A percentile compares a stretch with the other conserved stretches of the same genome.
These are phyloP conservation scores for Pristionchus arcanus DNA, from an alignment of 2,888 invertebrate species.

Conservation along the genomic window DNA sequence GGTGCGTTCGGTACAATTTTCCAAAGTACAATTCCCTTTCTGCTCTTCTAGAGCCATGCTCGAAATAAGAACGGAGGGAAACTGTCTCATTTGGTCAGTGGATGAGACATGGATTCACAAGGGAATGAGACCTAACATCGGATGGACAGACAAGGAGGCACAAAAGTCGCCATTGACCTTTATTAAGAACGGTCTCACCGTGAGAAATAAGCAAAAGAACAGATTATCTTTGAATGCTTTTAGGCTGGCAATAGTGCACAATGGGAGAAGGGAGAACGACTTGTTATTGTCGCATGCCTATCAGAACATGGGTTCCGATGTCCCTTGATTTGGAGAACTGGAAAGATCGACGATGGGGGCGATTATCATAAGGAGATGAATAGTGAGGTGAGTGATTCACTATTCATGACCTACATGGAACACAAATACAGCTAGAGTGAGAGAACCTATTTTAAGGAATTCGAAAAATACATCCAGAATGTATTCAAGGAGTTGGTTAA, in stretches of 20 bases:
- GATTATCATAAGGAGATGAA: conserved; percentile 41
- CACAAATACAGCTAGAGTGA: too few species aligned
- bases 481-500: background rate
- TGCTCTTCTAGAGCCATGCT: background rate
- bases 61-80: background rate
- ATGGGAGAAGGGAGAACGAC: background rate
- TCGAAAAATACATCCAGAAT: background rate
- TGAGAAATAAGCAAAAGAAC: background rate
- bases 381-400: background rate
- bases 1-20: background rate
- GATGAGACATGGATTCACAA: conserved; percentile 2
- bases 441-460: background rate
- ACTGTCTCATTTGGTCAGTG: background rate
- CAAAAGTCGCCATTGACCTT: background rate
- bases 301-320: background rate
- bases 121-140: background rate
- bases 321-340: background rate
- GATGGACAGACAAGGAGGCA: background rate
- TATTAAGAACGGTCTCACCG: background rate
- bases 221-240: background rate
- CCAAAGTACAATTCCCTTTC: too few species aligned
- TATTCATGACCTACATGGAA: background rate
- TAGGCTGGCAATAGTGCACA: background rate
- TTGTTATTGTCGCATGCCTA: background rate
- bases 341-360: conserved; percentile 17